phyloP scores from a whole-genome alignment of 1,140 invertebrate species.

The Aethina tumida region DNA sequence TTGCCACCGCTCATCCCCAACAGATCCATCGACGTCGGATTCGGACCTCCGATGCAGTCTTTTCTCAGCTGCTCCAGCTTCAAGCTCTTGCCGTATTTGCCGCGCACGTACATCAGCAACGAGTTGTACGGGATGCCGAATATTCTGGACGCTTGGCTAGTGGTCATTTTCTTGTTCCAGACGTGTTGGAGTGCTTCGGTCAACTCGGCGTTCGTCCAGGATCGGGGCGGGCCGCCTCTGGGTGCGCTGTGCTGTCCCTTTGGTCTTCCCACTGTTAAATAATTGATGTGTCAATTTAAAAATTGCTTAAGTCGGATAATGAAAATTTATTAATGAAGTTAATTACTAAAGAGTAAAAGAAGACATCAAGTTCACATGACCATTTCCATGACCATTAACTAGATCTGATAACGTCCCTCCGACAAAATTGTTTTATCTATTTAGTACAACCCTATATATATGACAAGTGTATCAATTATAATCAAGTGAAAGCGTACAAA shows the following conservation, averaged over 20 bases:
- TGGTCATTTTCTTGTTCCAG: constrained; percentile 93
- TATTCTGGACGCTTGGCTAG: constrained; percentile 77
- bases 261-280: constrained; percentile 50
- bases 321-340: no score
- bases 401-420: no score
- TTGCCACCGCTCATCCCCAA: constrained; percentile 57
- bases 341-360: no score
- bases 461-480: no score
- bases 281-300: constrained; percentile 3
- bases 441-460: no score
- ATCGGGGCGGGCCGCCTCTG: constrained; percentile 74
- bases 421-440: no score
- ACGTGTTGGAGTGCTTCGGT: constrained; percentile 82
- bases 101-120: constrained; percentile 83
- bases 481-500: no score
- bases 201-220: constrained; percentile 83
- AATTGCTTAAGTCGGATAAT: no score
- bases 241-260: constrained; percentile 84
- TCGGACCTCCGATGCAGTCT: constrained; percentile 66
- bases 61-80: constrained; percentile 78
- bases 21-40: constrained; percentile 50
- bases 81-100: constrained; percentile 81
- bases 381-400: no score
- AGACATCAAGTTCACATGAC: no score
- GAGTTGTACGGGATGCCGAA: constrained; percentile 89